phyloP scores from a whole-genome alignment of 1,140 invertebrate species.

The Diabrotica undecimpunctata region DNA sequence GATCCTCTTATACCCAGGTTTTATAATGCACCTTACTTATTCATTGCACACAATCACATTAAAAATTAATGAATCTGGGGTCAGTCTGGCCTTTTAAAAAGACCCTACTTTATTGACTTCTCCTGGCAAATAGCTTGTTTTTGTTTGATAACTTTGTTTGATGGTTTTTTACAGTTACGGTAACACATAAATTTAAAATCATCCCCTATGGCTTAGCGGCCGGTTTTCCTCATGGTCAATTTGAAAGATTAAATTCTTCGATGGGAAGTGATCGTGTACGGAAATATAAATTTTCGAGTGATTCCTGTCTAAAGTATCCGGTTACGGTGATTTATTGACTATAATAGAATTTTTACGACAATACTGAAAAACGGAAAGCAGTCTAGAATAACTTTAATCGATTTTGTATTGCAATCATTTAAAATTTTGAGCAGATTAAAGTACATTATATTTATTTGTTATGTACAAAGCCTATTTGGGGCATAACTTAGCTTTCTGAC shows the following conservation, averaged over 20 bases:
- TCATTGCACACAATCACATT: conserved; percentile 48
- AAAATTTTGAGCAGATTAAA: no score
- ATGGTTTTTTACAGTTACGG: conserved; percentile 45
- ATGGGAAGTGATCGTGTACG: conserved; percentile 2
- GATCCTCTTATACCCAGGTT: conserved; percentile 31
- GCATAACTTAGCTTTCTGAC: no score
- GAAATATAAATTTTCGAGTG: neutral
- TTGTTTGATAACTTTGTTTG: conserved; percentile 48
- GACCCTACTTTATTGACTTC: conserved; percentile 47
- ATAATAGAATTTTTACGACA: neutral
- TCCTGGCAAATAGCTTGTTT: conserved; percentile 46
- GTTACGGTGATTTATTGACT: neutral
- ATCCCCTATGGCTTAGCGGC: conserved; percentile 20
- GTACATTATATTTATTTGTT: no score
- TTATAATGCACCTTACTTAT: conserved; percentile 49
- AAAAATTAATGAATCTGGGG: conserved; percentile 47
- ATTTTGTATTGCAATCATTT: no score
- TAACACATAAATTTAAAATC: conserved; percentile 47
- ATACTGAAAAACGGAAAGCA: no score
- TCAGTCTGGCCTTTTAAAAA: conserved; percentile 43
- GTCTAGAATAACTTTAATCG: no score
- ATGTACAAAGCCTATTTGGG: no score
- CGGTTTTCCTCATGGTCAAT: conserved; percentile 17
- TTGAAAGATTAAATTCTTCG: conserved; percentile 13
- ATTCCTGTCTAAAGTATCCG: neutral